A percentile compares a stretch with the other conserved stretches of the same genome.
These are phyloP conservation scores for Argentina silus DNA, from an alignment of 2,797 vertebrate genomes.

Conservation along the genomic window DNA sequence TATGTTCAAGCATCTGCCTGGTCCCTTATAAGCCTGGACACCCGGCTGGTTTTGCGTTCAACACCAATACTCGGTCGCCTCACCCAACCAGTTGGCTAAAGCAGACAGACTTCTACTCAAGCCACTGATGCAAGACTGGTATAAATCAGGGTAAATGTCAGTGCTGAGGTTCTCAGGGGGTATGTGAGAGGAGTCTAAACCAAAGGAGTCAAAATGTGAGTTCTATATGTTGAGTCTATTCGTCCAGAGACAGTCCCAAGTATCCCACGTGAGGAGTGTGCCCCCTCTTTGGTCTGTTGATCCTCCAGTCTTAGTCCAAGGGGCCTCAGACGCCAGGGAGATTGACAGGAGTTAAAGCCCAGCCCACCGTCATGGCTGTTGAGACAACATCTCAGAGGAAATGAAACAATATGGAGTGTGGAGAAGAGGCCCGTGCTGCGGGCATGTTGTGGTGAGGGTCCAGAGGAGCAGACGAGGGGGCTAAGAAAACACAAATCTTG, in stretches of 20 bases:
- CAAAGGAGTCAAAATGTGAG: background rate
- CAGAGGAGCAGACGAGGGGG: background rate
- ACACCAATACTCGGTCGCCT: too few relatives aligned
- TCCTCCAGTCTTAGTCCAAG: too few relatives aligned
- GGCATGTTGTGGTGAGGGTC: background rate
- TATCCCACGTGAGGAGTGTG: too few relatives aligned
- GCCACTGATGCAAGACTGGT: background rate
- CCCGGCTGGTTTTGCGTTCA: too few relatives aligned
- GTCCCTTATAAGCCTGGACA: too few relatives aligned
- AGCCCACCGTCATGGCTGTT: slow-evolving; percentile 14
- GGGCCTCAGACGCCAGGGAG: slow-evolving; percentile 3
- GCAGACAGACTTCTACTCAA: too few relatives aligned
- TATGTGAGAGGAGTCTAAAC: background rate
- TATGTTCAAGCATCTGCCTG: too few relatives aligned
- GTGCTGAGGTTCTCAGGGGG: background rate
- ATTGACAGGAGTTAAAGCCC: slow-evolving; percentile 27
- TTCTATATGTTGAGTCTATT: background rate
- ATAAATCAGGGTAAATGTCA: background rate
- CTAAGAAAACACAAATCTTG: slow-evolving; percentile 37
- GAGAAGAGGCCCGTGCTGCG: slow-evolving; percentile 7
- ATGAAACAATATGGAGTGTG: slow-evolving; percentile 34
- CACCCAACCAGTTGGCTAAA: too few relatives aligned
- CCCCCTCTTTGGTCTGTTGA: too few relatives aligned
- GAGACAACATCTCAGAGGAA: slow-evolving; percentile 46
- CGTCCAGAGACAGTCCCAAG: background rate